Conservation (phyloP, 2,113 vertebrate genomes). For the Heloderma charlesbogerti region DNA sequence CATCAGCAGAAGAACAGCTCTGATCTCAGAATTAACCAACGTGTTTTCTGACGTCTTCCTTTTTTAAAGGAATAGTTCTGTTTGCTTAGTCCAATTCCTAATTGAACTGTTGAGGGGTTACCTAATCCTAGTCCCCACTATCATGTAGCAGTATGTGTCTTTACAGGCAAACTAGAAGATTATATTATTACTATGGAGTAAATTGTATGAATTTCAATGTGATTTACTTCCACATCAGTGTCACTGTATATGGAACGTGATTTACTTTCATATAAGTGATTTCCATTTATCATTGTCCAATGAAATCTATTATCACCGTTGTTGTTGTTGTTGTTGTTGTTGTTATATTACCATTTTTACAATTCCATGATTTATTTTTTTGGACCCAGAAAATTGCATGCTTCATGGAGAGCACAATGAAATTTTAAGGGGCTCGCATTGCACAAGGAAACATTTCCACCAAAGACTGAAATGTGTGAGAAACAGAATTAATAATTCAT, state of each 20-base stretch:
- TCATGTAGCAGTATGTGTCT: too few relatives aligned
- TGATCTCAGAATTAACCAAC: too few relatives aligned
- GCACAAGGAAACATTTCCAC: slow-evolving; percentile 19
- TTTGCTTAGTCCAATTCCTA: too few relatives aligned
- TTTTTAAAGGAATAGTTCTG: too few relatives aligned
- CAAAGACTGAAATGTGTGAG: slow-evolving; percentile 44
- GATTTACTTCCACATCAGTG: neutral
- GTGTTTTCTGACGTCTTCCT: too few relatives aligned
- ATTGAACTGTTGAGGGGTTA: too few relatives aligned
- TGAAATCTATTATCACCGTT: too few relatives aligned
- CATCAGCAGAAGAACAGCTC: neutral
- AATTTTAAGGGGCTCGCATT: slow-evolving; percentile 26
- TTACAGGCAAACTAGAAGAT: too few relatives aligned
- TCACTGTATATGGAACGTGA: neutral
- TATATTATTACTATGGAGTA: too few relatives aligned
- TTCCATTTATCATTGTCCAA: neutral
- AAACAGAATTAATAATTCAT: slow-evolving; percentile 61
- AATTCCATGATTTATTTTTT: neutral
- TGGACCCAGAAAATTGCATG: neutral
- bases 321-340: too few relatives aligned
- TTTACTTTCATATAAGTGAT: neutral
- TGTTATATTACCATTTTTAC: too few relatives aligned
- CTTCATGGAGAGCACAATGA: neutral
- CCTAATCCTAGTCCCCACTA: too few relatives aligned
- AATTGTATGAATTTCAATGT: neutral